Conservation (phyloP, 2,113 vertebrate genomes). For the Dasyprocta punctata region DNA sequence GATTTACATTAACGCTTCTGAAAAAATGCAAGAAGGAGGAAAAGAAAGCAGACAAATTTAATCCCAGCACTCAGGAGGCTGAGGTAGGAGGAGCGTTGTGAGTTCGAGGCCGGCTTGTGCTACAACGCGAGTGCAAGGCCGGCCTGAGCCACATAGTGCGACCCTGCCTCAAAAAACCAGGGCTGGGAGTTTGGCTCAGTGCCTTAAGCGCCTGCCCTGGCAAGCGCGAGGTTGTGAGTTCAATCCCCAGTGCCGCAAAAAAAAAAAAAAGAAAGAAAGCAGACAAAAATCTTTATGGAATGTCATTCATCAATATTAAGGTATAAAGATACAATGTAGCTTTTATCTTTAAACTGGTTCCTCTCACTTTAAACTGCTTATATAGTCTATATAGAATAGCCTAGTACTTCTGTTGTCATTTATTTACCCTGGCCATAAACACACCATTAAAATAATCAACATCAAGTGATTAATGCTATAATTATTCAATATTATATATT, state of each 20-base stretch:
- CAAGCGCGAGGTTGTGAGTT: too few species aligned
- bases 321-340: not conserved
- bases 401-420: not conserved
- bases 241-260: too few species aligned
- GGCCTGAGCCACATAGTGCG: too few species aligned
- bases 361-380: not conserved
- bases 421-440: not conserved
- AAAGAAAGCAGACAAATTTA: not conserved
- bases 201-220: too few species aligned
- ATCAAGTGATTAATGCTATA: not conserved
- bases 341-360: not conserved
- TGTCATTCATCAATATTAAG: not conserved
- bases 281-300: not conserved
- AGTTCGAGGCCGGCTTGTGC: too few species aligned
- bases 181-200: too few species aligned
- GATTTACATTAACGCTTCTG: not conserved
- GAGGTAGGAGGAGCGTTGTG: too few species aligned
- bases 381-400: not conserved
- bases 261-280: not conserved
- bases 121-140: too few species aligned
- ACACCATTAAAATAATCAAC: not conserved
- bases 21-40: not conserved
- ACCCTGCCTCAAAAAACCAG: too few species aligned
- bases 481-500: not conserved
- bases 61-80: too few species aligned